Base-by-base conservation (phyloP, 37 sponge, comb jelly and placozoan genomes). In the Spongia lamella region DNA sequence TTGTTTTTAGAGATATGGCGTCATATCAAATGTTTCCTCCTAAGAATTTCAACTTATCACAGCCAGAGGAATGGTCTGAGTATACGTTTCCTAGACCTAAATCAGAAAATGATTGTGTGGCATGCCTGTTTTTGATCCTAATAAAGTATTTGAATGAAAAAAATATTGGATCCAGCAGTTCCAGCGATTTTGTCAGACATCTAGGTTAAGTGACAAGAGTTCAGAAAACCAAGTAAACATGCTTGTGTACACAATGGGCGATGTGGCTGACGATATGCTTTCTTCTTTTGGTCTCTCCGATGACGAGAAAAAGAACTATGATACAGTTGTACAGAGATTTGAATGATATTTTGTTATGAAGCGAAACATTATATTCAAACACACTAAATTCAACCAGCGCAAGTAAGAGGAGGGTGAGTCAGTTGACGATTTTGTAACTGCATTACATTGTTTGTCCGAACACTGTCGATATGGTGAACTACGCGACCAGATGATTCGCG, bases 331-430 rank as follows among this genome's bases (percentile, higher is more conserved):
- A 22, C 17, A 17, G 27, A 43, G 38, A 22, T 68, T 68, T 38
- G 49, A 68, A 43, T 24, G 30, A n/a, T 2, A 68, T 22, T 68
- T 35, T 22, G 52, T 51, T 31, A 68, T 38, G 36, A 51, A 29
- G n/a, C 35, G 52, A 43, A 68, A 68, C 24, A 53, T 68, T 31
- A 68, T 68, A 43, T 68, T 34, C 24, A 53, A 68, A 68, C 63
- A 3, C 19, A 29, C 63, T 34, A 62, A 62, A 33, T 68, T 68
- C 40, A 68, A 68, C 51, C 40, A 68, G 39, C 17, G 70, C 15
- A 47, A 49, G 47, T 47, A 68, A 38, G 51, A 68, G 21, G 70
- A 38, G 19, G 70, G 70, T 37, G 70, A 68, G 37, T 47, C 70
- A 39, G 39, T 25, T 33, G 70, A 68, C 20, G 51, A 20, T n/a